Conservation (phyloP, 2,113 vertebrate genomes). For the Pangasianodon gigas region DNA sequence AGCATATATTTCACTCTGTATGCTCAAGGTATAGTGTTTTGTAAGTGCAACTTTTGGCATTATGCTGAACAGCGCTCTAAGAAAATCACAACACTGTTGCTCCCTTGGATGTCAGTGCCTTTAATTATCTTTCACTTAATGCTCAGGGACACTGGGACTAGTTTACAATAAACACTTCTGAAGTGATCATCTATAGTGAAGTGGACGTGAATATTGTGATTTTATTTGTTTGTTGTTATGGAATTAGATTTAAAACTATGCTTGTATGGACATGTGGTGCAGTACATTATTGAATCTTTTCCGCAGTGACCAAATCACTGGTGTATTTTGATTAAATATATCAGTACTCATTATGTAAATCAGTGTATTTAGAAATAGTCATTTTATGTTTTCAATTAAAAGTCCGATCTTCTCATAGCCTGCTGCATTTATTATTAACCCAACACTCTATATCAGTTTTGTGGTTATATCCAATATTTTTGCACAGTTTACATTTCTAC, state of each 20-base stretch:
- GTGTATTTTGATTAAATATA: background rate
- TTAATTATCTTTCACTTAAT: background rate
- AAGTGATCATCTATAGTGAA: background rate
- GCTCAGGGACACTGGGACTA: background rate
- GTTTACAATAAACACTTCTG: background rate
- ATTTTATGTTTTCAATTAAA: conserved; percentile 20
- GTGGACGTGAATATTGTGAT: background rate
- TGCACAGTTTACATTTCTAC: background rate
- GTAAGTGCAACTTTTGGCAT: background rate
- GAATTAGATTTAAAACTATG: background rate
- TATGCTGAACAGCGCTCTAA: background rate
- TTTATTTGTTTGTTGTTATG: background rate
- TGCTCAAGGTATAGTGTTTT: background rate
- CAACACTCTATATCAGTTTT: background rate
- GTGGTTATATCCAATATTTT: background rate
- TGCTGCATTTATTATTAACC: background rate
- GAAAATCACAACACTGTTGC: background rate
- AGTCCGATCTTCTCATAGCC: background rate
- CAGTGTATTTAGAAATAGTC: background rate
- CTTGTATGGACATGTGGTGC: background rate
- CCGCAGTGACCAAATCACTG: too few relatives aligned
- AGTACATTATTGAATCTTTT: background rate
- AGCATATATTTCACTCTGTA: background rate
- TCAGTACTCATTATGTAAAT: background rate
- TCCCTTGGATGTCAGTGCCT: background rate